Evolutionary conservation across 2,797 vertebrate genomes (phyloP), one percentile per base, ranked within the genome.

Genomic region (Chromobotia macracanthus): DNA sequence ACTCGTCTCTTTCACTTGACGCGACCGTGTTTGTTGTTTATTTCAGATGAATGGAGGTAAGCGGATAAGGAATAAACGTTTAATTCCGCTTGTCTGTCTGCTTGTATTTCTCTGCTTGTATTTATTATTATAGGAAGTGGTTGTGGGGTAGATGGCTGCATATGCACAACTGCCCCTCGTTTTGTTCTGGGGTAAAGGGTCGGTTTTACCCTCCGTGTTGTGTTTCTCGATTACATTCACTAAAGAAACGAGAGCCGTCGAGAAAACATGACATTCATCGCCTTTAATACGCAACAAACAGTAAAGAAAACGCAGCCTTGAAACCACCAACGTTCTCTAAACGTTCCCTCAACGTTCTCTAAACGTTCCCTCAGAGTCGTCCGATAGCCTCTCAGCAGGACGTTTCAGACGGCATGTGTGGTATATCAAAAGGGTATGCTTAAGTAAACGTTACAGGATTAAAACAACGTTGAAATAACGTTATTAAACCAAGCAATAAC

Each of bases 11-110:
- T n/a, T n/a, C n/a, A n/a, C 28, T 71, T 64, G 41, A 13, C 44
- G 11, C 31, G 12, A 8, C 9, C 48, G 50, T 16, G 23, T 16
- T 46, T 19, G 15, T 25, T n/a, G 5, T 64, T 63, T 41, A 21
- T 66, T 66, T 65, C 56, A 46, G 5, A 18, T 79, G 3, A 66
- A 72, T 72, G 48, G 69, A 79, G 77, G 77, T 79, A 79, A 79
- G 77, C 35, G 44, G n/a, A n/a, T n/a, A n/a, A n/a, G n/a, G n/a
- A n/a, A n/a, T n/a, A n/a, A n/a, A n/a, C n/a, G n/a, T n/a, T 65
- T 72, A 58, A 71, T 55, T 71, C 11, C 12, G 15, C 19, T 23
- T 78, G 15, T 23, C n/a, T 63, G n/a, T 79, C 5, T n/a, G 19
- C 10, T 77, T 60, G 0, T 58, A 9, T 46, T 46, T 15, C 7